Conservation (phyloP, 1,140 invertebrate genomes). For the Zeugodacus cucurbitae region DNA sequence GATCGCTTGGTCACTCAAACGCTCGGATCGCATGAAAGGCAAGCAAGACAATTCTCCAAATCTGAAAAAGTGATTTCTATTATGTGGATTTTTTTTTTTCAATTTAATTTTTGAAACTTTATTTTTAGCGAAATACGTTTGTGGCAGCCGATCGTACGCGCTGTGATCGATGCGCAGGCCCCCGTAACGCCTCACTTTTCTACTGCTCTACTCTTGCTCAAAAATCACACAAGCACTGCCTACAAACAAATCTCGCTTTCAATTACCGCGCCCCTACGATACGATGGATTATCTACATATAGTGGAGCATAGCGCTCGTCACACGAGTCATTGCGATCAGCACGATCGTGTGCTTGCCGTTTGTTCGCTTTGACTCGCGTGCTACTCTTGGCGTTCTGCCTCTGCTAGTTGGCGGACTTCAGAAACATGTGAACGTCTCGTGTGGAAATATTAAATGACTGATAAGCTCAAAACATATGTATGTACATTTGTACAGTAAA, state of each 20-base stretch:
- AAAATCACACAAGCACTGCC: neutral
- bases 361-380: constrained; percentile 4
- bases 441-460: constrained; percentile 41
- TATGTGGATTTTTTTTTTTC: neutral
- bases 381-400: neutral
- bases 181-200: neutral
- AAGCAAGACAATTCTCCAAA: neutral
- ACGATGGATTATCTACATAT: neutral
- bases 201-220: neutral
- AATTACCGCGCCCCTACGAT: neutral
- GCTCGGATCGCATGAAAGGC: constrained; percentile 8
- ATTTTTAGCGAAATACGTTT: neutral
- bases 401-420: neutral
- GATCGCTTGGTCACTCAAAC: constrained; percentile 27
- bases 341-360: constrained; percentile 27
- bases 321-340: neutral
- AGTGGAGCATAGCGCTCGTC: neutral
- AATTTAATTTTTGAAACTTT: neutral
- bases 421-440: constrained; percentile 44
- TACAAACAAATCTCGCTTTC: neutral
- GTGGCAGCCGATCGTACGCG: neutral
- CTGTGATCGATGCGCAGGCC: neutral
- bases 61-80: neutral
- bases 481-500: neutral
- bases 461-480: constrained; percentile 10